These are phyloP conservation scores for Takifugu ocellatus DNA, from an alignment of 2,797 vertebrate species.

Conservation along the genomic window DNA sequence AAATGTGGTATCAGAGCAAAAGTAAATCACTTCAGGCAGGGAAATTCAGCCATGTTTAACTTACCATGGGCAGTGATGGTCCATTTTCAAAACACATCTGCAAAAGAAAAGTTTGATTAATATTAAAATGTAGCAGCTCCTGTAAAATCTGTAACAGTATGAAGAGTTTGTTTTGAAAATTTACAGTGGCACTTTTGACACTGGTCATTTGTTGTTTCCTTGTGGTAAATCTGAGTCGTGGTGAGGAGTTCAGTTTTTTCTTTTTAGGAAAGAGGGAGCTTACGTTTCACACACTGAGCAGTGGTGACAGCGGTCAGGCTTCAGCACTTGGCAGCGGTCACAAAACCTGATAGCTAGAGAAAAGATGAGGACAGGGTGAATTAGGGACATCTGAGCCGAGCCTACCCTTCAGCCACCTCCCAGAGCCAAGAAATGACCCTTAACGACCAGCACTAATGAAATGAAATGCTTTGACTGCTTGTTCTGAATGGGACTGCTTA, in stretches of 20 bases:
- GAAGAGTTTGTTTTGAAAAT: too few species aligned
- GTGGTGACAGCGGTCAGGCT: constrained; percentile 98
- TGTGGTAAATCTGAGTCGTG: constrained; percentile 9
- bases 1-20: constrained; percentile 5
- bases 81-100: constrained; percentile 98
- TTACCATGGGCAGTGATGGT: constrained; percentile 98
- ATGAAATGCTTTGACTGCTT: constrained; percentile 49
- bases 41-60: constrained; percentile 28
- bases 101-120: constrained; percentile 18
- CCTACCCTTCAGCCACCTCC: constrained; percentile 53
- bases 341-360: constrained; percentile 93
- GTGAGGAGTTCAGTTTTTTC: constrained; percentile 7
- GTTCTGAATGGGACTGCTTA: constrained; percentile 32
- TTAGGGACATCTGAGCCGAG: constrained; percentile 58
- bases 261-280: constrained; percentile 68
- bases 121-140: neutral
- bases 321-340: constrained; percentile 95
- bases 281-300: constrained; percentile 97
- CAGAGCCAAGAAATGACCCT: constrained; percentile 37
- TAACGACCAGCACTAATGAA: constrained; percentile 64
- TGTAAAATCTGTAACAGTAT: neutral
- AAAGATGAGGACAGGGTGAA: constrained; percentile 49
- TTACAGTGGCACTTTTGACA: too few species aligned
- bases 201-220: neutral
- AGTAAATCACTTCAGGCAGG: neutral